Percentiles rank a stretch among this genome's conserved stretches.
Conservation (phyloP, 2,113 vertebrate genomes). For the Nicator chloris region DNA sequence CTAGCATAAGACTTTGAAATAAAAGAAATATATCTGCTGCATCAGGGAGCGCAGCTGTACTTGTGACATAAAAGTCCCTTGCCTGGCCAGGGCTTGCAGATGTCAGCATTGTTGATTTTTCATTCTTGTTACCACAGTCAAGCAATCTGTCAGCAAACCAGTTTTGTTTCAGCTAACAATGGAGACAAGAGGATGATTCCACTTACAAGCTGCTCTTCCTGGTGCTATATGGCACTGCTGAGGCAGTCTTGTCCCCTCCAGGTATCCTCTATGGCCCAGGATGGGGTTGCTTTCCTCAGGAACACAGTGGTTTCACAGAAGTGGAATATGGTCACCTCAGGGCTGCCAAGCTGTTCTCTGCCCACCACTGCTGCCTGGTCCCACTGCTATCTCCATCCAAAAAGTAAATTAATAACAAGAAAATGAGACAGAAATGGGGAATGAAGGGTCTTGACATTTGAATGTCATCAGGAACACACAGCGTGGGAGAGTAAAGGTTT, state of each 20-base stretch:
- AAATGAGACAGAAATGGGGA: conserved; percentile 80
- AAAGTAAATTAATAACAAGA: conserved; percentile 67
- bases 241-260: neutral
- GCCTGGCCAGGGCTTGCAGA: neutral
- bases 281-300: neutral
- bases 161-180: neutral
- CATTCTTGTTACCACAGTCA: neutral
- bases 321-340: accelerated
- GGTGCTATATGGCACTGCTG: accelerated
- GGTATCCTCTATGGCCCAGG: accelerated
- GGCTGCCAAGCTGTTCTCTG: neutral
- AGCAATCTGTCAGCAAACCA: conserved; percentile 13
- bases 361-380: accelerated
- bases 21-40: neutral
- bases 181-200: neutral
- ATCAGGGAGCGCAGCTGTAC: neutral
- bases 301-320: neutral
- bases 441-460: conserved; percentile 72
- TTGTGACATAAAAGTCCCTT: neutral
- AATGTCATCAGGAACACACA: conserved; percentile 73
- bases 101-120: conserved; percentile 1
- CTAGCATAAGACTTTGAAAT: neutral
- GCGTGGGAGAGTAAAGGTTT: conserved; percentile 61
- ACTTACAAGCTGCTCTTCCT: neutral
- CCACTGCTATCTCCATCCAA: neutral